Base-by-base conservation (phyloP, 1,140 invertebrate genomes). In the Prorops nasuta region DNA sequence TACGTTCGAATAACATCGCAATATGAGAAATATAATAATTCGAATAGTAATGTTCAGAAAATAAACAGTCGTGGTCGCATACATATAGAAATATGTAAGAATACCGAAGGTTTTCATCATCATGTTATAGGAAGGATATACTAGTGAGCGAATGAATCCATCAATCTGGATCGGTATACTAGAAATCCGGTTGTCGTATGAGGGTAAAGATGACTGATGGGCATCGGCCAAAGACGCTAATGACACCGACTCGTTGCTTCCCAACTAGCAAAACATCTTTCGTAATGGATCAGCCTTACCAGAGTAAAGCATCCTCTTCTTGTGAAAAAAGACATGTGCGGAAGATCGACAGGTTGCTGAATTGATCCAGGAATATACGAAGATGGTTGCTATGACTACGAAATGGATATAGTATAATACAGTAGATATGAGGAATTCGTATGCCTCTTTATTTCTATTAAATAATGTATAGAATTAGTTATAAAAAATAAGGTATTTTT, bases 161-260 rank as follows among this genome's bases (percentile, higher is more conserved):
- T 66, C 63, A 66, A 63, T 66, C 47, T 49, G 51, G 35, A 34
- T 37, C 34, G 43, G 36, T 52, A 49, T 46, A 54, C 47, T 51
- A 54, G 49, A 50, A 63, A 54, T 59, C 50, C 50, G 46, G 41
- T 51, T 63, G 51, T 50, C 47, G 51, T 64, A 45, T 34, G 15
- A 9, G 51, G 40, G 42, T 54, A 55, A 64, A 52, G 49, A 65
- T 66, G 58, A 65, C 52, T 60, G 63, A 65, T 65, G 60, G 54
- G 40, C 32, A 58, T 53, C 47, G 49, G 49, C 42, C 50, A 45
- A 51, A 54, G 40, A 54, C 49, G 57, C 53, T 60, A 65, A 58
- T 63, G 57, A 65, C 52, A 49, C 43, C 45, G 43, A 56, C 54
- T 58, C 43, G 36, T 49, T 31, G 44, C 40, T 56, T 28, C 54